Conservation (phyloP, 2,797 vertebrate species). For the Avahi laniger region DNA sequence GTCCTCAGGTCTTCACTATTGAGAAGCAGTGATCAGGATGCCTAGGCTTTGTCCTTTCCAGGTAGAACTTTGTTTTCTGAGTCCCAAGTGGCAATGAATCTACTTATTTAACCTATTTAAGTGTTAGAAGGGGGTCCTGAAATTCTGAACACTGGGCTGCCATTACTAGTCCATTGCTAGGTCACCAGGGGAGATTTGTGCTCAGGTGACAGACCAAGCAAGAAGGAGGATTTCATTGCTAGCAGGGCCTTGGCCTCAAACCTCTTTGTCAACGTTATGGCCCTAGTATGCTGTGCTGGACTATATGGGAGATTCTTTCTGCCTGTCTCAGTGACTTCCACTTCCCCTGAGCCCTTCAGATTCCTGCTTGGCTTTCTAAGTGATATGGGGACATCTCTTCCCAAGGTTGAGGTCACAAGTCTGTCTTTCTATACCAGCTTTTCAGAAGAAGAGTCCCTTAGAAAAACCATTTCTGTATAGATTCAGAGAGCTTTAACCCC, state of each 20-base stretch:
- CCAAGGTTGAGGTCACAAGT: background rate
- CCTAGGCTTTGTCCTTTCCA: background rate
- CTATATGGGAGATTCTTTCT: background rate
- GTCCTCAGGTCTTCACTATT: background rate
- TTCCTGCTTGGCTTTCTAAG: conserved; percentile 13
- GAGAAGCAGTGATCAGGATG: background rate
- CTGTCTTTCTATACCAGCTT: background rate
- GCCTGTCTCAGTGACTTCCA: background rate
- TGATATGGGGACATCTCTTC: background rate
- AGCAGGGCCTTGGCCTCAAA: background rate
- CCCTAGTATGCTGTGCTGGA: background rate
- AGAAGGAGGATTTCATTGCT: background rate
- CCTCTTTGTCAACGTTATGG: background rate
- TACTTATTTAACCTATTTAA: background rate
- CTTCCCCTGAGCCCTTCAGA: background rate
- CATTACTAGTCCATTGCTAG: background rate
- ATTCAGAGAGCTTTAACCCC: background rate
- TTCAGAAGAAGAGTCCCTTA: background rate
- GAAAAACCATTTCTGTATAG: background rate
- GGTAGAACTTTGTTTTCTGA: background rate
- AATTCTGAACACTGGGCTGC: background rate
- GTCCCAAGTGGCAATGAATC: background rate
- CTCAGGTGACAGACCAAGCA: background rate
- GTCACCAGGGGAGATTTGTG: background rate
- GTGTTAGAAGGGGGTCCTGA: background rate